Evolutionary conservation across 1,140 invertebrate genomes (phyloP).

Genomic region (Anoplolepis gracilipes): DNA sequence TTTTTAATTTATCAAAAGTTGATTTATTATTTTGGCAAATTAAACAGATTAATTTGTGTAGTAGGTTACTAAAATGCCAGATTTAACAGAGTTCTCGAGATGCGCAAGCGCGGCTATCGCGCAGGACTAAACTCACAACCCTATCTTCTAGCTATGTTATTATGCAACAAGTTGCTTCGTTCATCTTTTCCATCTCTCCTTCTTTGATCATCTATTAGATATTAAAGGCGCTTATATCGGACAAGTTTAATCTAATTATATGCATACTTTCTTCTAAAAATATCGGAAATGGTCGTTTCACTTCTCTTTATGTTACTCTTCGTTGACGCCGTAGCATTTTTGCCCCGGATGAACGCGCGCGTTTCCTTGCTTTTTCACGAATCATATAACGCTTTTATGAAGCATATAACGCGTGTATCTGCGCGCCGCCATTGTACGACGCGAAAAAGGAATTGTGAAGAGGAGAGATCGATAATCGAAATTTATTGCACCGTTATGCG

Average conservation of each 20-base stretch:
- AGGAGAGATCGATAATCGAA: constrained; percentile 76
- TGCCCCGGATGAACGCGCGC: constrained; percentile 21
- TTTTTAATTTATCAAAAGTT: neutral
- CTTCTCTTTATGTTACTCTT: neutral
- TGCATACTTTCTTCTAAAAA: constrained; percentile 39
- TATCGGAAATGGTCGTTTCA: constrained; percentile 51
- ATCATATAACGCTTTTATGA: constrained; percentile 68
- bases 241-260: constrained; percentile 43
- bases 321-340: neutral
- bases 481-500: constrained; percentile 81
- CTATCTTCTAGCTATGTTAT: constrained; percentile 70
- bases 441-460: constrained; percentile 68
- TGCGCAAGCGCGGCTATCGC: constrained; percentile 68
- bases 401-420: constrained; percentile 67
- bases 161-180: constrained; percentile 76
- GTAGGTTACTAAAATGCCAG: neutral
- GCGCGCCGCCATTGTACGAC: constrained; percentile 64
- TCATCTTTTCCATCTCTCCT: constrained; percentile 57
- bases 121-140: constrained; percentile 60
- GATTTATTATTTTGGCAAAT: neutral
- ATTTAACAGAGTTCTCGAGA: constrained; percentile 31
- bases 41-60: neutral
- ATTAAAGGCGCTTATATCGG: constrained; percentile 65
- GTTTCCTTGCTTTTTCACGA: constrained; percentile 62
- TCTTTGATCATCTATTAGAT: constrained; percentile 54